Conservation (phyloP, 2,113 vertebrate species). For the Chascanopsetta lugubris region DNA sequence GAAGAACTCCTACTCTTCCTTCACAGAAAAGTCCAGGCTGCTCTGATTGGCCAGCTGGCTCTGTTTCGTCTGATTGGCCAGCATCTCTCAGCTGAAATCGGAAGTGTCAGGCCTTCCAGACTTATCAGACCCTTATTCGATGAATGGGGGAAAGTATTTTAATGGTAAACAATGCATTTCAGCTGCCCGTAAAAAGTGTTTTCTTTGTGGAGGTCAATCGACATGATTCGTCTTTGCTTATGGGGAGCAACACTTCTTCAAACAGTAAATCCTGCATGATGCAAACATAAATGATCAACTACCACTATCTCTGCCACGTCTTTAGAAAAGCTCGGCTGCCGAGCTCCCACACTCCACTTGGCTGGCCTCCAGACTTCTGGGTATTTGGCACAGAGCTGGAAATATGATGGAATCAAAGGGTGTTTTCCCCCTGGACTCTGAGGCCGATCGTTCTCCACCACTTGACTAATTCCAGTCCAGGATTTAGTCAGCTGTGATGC, state of each 20-base stretch:
- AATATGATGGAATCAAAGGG: conserved; percentile 59
- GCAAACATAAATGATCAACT: background rate
- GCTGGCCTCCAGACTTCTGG: conserved; percentile 47
- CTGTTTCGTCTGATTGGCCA: too few relatives aligned
- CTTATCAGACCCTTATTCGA: too few relatives aligned
- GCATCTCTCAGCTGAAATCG: too few relatives aligned
- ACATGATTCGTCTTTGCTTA: too few relatives aligned
- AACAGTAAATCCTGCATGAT: background rate
- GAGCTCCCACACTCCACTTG: conserved; percentile 49
- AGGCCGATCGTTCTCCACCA: conserved; percentile 40
- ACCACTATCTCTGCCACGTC: background rate
- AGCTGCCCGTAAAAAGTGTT: too few relatives aligned
- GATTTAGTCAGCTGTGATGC: conserved; percentile 45
- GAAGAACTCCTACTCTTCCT: too few relatives aligned
- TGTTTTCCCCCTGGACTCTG: conserved; percentile 41
- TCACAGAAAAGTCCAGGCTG: too few relatives aligned
- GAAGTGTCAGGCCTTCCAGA: too few relatives aligned
- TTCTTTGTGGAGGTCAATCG: too few relatives aligned
- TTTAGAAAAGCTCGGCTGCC: conserved; percentile 34
- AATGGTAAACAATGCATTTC: too few relatives aligned
- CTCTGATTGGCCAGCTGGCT: too few relatives aligned
- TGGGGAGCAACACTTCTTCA: background rate
- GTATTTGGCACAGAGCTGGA: conserved; percentile 58
- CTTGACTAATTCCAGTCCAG: conserved; percentile 57
- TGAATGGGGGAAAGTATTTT: too few relatives aligned